phyloP scores from a whole-genome alignment of 1,140 invertebrate species.

The Steinernema khuongi region DNA sequence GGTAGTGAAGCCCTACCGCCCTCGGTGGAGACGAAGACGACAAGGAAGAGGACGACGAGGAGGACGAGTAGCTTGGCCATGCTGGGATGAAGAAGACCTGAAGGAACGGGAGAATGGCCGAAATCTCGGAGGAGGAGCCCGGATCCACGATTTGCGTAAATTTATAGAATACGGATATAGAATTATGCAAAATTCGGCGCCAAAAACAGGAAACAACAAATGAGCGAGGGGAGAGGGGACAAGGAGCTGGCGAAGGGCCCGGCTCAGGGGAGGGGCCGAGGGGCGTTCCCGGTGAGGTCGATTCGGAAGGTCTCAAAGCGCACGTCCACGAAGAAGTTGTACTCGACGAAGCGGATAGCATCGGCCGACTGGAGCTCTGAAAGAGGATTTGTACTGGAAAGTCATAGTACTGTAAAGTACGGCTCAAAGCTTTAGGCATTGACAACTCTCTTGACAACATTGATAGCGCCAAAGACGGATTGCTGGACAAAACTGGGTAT shows the following conservation, averaged over 20 bases:
- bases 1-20: neutral
- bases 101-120: too few species aligned
- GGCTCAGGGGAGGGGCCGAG: neutral
- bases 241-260: neutral
- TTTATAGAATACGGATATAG: too few species aligned
- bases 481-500: too few species aligned
- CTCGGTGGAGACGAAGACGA: neutral
- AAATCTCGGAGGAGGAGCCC: too few species aligned
- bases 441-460: too few species aligned
- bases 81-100: too few species aligned
- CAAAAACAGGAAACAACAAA: neutral
- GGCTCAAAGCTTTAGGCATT: too few species aligned
- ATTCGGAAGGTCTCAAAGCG: conserved; percentile 6
- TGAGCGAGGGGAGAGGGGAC: neutral
- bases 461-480: too few species aligned
- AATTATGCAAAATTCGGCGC: too few species aligned
- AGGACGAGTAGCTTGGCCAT: neutral
- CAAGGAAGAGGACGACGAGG: neutral
- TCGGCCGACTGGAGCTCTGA: neutral
- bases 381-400: neutral
- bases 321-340: conserved; percentile 12
- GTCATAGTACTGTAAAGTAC: neutral
- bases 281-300: neutral
- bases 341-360: neutral
- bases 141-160: too few species aligned